phyloP scores from a whole-genome alignment of 2,888 invertebrate species.

The Serrognathus titanus region DNA sequence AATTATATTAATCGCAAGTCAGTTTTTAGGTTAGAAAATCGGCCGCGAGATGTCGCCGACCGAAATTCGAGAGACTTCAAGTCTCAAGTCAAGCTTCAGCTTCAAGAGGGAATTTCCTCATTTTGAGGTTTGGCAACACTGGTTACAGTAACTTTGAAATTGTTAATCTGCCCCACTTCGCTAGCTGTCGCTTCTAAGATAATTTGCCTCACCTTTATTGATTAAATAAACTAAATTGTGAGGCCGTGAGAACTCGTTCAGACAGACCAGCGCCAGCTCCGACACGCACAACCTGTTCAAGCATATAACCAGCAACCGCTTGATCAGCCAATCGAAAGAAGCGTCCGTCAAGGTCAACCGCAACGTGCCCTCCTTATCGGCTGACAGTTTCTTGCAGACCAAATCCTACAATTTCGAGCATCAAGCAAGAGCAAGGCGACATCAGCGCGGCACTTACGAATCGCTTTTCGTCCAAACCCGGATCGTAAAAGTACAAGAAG shows the following conservation, averaged over 20 bases:
- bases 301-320: conserved; percentile 41
- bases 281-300: conserved; percentile 44
- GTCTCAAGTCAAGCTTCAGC: no score
- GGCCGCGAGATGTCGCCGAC: no score
- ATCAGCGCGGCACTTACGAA: conserved; percentile 50
- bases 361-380: conserved; percentile 45
- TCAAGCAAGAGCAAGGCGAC: conserved; percentile 3
- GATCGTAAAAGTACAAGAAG: conserved; percentile 75
- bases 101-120: no score
- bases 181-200: neutral
- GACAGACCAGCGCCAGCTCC: conserved; percentile 72
- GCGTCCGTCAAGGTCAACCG: conserved; percentile 36
- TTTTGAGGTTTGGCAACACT: no score
- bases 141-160: no score
- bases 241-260: conserved; percentile 69
- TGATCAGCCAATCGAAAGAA: conserved; percentile 50
- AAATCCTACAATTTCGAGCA: conserved; percentile 38
- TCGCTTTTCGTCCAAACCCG: conserved; percentile 62
- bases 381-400: conserved; percentile 47
- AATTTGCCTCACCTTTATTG: conserved; percentile 50
- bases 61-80: no score
- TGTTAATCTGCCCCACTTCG: no score
- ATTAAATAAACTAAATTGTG: conserved; percentile 56
- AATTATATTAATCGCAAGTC: no score
- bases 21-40: neutral